Conservation (phyloP, 1,140 invertebrate genomes). For the Drosophila tsacasi region DNA sequence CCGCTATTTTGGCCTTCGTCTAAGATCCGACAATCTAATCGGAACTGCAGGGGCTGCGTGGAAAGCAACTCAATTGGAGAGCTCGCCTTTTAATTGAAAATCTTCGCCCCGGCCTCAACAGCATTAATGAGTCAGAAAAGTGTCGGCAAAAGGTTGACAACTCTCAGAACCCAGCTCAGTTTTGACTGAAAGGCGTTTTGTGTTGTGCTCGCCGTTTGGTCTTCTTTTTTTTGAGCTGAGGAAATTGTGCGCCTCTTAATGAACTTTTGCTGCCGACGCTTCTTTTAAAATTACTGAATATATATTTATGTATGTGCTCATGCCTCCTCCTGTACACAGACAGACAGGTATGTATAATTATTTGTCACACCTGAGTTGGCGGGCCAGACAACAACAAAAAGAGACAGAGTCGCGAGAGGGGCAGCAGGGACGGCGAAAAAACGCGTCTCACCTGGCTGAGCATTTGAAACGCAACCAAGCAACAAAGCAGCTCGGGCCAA, state of each 20-base stretch:
- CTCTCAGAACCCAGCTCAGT: conserved; percentile 22
- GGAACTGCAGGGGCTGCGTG: conserved; percentile 14
- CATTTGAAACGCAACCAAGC: conserved; percentile 67
- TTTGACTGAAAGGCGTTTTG: conserved; percentile 27
- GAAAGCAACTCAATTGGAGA: conserved; percentile 17
- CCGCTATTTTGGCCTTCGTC: conserved; percentile 30
- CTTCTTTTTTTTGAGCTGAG: conserved; percentile 33
- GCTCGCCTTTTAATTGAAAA: conserved; percentile 48
- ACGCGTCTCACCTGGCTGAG: conserved; percentile 78
- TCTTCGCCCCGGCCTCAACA: conserved; percentile 21
- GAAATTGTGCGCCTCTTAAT: conserved; percentile 55
- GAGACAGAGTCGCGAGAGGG: conserved; percentile 1
- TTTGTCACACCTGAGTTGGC: conserved; percentile 84
- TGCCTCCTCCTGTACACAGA: conserved; percentile 20
- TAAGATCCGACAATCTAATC: conserved; percentile 26
- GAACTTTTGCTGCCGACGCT: conserved; percentile 57
- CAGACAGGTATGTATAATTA: conserved; percentile 78
- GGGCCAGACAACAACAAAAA: conserved; percentile 53
- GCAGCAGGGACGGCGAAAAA: conserved; percentile 40
- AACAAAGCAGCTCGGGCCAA: conserved; percentile 48
- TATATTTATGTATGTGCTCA: conserved; percentile 6
- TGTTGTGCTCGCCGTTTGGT: conserved; percentile 11
- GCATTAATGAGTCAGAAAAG: conserved; percentile 77
- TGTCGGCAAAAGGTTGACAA: conserved; percentile 59
- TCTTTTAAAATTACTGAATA: conserved; percentile 64